These are phyloP conservation scores for Sarcoramphus papa DNA, from an alignment of 2,797 vertebrate species.

Conservation along the genomic window DNA sequence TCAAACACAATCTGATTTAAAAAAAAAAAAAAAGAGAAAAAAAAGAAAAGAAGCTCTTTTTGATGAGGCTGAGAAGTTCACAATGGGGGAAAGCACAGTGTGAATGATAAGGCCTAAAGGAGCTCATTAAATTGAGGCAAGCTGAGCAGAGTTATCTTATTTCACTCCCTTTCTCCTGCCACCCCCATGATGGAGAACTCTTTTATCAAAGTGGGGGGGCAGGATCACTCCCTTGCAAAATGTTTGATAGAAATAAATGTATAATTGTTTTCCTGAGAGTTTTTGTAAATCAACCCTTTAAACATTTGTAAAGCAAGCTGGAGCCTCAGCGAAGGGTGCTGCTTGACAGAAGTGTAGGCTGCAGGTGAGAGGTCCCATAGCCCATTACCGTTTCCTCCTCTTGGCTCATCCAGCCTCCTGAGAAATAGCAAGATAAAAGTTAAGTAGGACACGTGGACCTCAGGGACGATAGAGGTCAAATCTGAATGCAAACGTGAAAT, in stretches of 20 bases:
- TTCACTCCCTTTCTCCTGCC: slow-evolving; percentile 16
- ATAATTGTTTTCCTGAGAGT: neutral
- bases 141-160: slow-evolving; percentile 50
- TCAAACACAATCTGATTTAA: slow-evolving; percentile 28
- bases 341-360: neutral
- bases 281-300: neutral
- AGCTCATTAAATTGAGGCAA: slow-evolving; percentile 58
- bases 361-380: neutral
- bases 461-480: neutral
- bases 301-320: neutral
- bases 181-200: neutral
- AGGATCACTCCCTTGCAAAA: neutral
- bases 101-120: slow-evolving; percentile 42
- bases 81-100: slow-evolving; percentile 3
- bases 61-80: slow-evolving; percentile 54
- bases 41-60: slow-evolving; percentile 16
- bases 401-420: neutral
- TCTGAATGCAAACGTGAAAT: neutral
- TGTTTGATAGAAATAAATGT: neutral
- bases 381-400: neutral
- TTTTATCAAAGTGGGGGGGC: neutral
- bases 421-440: neutral
- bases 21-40: neutral
- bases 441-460: neutral
- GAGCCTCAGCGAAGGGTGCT: neutral